These are phyloP conservation scores for Lottia gigantea DNA, from an alignment of 2,888 invertebrate genomes.

Conservation along the genomic window DNA sequence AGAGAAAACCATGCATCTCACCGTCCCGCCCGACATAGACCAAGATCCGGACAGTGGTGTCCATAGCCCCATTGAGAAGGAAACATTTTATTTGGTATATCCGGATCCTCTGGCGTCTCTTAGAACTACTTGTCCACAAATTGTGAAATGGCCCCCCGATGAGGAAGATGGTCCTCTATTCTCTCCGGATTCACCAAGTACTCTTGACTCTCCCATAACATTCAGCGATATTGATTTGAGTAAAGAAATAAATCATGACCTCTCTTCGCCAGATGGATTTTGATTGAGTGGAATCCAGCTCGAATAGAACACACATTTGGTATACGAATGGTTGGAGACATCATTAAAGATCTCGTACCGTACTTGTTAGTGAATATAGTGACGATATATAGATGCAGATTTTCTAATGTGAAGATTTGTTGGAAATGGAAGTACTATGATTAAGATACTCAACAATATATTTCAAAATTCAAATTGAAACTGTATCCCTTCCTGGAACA, in stretches of 20 bases:
- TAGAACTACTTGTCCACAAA: neutral
- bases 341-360: no score
- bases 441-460: no score
- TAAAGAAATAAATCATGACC: neutral
- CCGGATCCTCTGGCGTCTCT: neutral
- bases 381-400: no score
- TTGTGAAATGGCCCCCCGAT: constrained; percentile 22
- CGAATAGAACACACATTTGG: no score
- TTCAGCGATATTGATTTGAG: constrained; percentile 20
- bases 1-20: neutral
- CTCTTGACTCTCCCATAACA: constrained; percentile 15
- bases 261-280: neutral
- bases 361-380: no score
- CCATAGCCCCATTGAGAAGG: constrained; percentile 14
- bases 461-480: no score
- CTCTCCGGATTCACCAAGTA: neutral
- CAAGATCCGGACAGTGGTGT: constrained; percentile 1
- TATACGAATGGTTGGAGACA: no score
- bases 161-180: neutral
- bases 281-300: no score
- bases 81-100: constrained; percentile 18
- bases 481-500: no score
- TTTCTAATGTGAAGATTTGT: no score
- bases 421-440: no score
- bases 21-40: constrained; percentile 9